These are phyloP conservation scores for Myripristis murdjan DNA, from an alignment of 2,797 vertebrate species.

Conservation along the genomic window DNA sequence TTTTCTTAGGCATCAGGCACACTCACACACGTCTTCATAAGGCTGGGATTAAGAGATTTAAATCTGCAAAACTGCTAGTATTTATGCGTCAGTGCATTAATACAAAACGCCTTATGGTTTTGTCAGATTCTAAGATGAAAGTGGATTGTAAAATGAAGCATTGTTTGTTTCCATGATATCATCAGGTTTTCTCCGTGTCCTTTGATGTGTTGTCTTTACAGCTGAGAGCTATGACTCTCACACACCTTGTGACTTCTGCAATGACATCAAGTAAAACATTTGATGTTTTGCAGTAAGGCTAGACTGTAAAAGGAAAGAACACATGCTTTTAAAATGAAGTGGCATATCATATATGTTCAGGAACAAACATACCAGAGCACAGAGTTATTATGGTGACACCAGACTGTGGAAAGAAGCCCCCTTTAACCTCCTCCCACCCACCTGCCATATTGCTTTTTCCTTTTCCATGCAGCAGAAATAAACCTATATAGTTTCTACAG, in stretches of 20 bases:
- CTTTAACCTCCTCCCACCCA: conserved; percentile 16
- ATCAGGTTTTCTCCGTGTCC: background rate
- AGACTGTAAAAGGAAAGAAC: too few species aligned
- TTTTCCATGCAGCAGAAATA: conserved; percentile 42
- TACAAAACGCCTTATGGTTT: conserved; percentile 13
- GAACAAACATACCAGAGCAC: too few species aligned
- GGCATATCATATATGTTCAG: too few species aligned
- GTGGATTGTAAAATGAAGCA: conserved; percentile 5
- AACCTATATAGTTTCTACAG: conserved; percentile 36
- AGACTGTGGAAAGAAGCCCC: conserved; percentile 11
- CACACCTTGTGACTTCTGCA: background rate
- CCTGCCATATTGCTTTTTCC: conserved; percentile 29
- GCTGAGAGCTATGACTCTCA: conserved; percentile 7
- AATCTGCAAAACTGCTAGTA: background rate
- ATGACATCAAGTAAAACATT: too few species aligned
- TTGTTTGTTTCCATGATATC: conserved; percentile 21
- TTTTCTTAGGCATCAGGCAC: conserved; percentile 58
- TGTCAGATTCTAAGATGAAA: background rate
- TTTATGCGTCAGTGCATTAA: conserved; percentile 34
- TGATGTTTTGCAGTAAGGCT: too few species aligned
- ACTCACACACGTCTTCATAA: conserved; percentile 57
- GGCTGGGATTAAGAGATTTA: too few species aligned
- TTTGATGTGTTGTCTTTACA: background rate
- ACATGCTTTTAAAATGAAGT: too few species aligned
- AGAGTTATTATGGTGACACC: conserved; percentile 3